Conservation (phyloP, 2,888 invertebrate genomes). For the Amaurobius ferox region DNA sequence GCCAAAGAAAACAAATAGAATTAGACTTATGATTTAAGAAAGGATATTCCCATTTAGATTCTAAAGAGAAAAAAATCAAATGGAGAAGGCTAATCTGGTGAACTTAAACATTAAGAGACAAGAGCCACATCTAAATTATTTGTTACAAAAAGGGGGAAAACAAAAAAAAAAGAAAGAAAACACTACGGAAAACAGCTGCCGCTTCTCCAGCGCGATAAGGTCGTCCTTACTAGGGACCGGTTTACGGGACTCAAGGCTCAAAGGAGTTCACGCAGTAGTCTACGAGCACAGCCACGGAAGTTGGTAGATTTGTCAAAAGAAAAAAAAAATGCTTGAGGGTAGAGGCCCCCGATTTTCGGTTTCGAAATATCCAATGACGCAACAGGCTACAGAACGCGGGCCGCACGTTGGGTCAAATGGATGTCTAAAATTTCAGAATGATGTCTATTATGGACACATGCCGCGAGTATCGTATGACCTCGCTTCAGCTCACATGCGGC, state of each 20-base stretch:
- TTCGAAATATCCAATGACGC: conserved; percentile 4
- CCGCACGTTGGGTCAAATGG: neutral
- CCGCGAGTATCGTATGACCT: too few species aligned
- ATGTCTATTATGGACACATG: too few species aligned
- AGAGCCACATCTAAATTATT: conserved; percentile 7
- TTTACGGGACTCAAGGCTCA: conserved; percentile 17
- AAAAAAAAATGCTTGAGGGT: neutral
- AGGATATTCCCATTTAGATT: too few species aligned
- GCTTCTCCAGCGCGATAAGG: conserved; percentile 16
- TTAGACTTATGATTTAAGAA: too few species aligned
- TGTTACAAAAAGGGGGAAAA: neutral
- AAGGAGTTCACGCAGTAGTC: conserved; percentile 3
- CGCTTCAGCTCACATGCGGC: too few species aligned
- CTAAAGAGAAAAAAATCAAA: neutral
- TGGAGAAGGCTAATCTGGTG: neutral
- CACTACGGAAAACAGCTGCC: conserved; percentile 11
- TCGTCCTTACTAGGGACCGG: conserved; percentile 17
- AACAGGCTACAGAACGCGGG: neutral
- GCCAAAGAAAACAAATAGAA: too few species aligned
- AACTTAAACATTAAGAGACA: conserved; percentile 14
- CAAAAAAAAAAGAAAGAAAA: neutral
- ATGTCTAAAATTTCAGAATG: too few species aligned
- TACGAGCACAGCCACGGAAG: conserved; percentile 4
- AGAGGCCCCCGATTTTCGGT: conserved; percentile 14
- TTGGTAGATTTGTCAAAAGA: conserved; percentile 1